Evolutionary conservation across 2,797 vertebrate genomes (phyloP).

Genomic region (Corythornis leucogaster): DNA sequence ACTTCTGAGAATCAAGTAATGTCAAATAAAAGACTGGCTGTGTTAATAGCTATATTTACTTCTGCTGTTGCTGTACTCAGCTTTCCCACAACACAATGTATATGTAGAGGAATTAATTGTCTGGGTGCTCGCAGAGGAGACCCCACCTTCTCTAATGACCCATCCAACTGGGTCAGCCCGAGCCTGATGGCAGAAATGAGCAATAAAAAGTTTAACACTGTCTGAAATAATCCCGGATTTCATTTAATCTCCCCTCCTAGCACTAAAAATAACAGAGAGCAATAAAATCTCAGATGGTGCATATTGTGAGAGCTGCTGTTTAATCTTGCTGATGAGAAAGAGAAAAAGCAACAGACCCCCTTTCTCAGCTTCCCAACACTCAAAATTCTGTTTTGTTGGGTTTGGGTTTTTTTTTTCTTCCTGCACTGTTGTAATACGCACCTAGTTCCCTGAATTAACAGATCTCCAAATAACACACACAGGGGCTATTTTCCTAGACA

Average conservation of each 20-base stretch:
- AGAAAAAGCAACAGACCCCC: slow-evolving; percentile 12
- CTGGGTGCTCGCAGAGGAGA: not conserved
- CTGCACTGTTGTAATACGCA: slow-evolving; percentile 43
- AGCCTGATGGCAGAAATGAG: slow-evolving; percentile 53
- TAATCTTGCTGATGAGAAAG: slow-evolving; percentile 43
- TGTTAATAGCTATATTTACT: not conserved
- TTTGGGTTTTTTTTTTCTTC: not conserved
- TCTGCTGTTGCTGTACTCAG: not conserved
- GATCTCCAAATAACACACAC: slow-evolving; percentile 55
- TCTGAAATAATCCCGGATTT: slow-evolving; percentile 72
- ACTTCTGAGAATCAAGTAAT: not conserved
- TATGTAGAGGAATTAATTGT: not conserved
- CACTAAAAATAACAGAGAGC: slow-evolving; percentile 70
- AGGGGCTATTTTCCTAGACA: slow-evolving; percentile 71
- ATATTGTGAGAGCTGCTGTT: slow-evolving; percentile 13
- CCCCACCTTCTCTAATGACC: slow-evolving; percentile 1
- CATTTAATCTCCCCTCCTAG: slow-evolving; percentile 54
- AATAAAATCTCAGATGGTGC: slow-evolving; percentile 66
- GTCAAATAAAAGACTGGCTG: not conserved
- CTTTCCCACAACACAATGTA: not conserved
- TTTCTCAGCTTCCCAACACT: slow-evolving; percentile 50
- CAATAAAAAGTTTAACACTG: slow-evolving; percentile 70
- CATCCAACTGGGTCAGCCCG: slow-evolving; percentile 51
- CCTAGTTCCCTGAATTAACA: slow-evolving; percentile 65
- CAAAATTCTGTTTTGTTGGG: slow-evolving; percentile 17